Percentiles rank a stretch among this genome's conserved stretches.
Conservation (phyloP, 2,888 invertebrate genomes). For the Ornithoptera priamus region DNA sequence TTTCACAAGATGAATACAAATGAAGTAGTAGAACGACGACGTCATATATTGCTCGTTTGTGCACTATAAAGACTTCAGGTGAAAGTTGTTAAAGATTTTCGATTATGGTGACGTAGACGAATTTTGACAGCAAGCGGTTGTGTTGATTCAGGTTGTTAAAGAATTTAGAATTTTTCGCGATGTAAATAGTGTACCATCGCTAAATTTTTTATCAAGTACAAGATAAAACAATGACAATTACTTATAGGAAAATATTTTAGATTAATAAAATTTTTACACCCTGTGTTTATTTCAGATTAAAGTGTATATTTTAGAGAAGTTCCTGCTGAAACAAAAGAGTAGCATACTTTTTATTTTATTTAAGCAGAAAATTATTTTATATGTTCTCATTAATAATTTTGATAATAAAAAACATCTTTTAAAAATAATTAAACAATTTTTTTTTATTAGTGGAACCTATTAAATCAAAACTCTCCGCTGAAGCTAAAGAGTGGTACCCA, state of each 20-base stretch:
- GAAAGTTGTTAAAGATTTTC: conserved; percentile 70
- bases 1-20: conserved; percentile 46
- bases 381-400: no score
- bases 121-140: conserved; percentile 56
- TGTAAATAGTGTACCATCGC: background rate
- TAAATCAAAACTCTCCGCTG: conserved; percentile 76
- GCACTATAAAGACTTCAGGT: conserved; percentile 60
- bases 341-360: background rate
- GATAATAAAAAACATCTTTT: background rate
- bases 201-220: background rate
- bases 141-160: conserved; percentile 14
- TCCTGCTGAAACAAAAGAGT: background rate
- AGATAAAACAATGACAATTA: background rate
- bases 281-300: background rate
- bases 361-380: background rate
- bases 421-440: conserved; percentile 28
- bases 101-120: conserved; percentile 70
- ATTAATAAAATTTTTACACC: background rate
- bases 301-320: background rate
- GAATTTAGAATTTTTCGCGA: background rate
- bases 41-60: conserved; percentile 44
- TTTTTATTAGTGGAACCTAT: conserved; percentile 55
- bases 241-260: background rate
- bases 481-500: conserved; percentile 82
- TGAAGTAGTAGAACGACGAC: conserved; percentile 46